Evolutionary conservation across 2,888 invertebrate genomes (phyloP).

Genomic region (Pachycephus smyrnensis): DNA sequence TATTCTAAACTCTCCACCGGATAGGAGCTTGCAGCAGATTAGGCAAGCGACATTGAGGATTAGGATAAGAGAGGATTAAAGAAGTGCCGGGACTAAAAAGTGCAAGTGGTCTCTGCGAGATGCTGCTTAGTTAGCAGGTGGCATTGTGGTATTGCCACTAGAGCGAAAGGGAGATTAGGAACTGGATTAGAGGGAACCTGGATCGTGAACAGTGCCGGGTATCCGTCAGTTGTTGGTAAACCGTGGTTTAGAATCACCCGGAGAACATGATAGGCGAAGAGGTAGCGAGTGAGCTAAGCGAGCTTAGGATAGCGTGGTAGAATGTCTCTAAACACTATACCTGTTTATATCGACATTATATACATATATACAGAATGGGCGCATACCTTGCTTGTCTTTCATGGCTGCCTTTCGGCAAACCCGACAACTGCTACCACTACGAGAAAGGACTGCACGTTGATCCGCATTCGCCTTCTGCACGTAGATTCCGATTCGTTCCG

Average conservation of each 20-base stretch:
- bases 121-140: neutral
- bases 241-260: conserved; percentile 73
- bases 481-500: neutral
- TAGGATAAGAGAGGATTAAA: conserved; percentile 42
- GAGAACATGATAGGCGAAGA: conserved; percentile 67
- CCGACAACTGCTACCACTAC: neutral
- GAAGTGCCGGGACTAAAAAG: conserved; percentile 29
- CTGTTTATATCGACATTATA: conserved; percentile 16
- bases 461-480: neutral
- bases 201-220: conserved; percentile 44
- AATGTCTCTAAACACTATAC: conserved; percentile 66
- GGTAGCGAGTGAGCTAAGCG: conserved; percentile 61
- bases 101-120: conserved; percentile 17
- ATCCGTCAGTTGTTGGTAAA: conserved; percentile 75
- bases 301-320: conserved; percentile 62
- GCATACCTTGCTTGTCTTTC: conserved; percentile 12
- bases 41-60: conserved; percentile 42
- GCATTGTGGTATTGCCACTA: conserved; percentile 1
- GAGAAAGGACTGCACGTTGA: neutral
- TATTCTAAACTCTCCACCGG: neutral
- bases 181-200: conserved; percentile 42
- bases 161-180: conserved; percentile 42
- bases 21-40: conserved; percentile 33
- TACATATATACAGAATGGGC: conserved; percentile 5
- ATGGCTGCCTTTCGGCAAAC: neutral